phyloP scores from a whole-genome alignment of 2,888 invertebrate species.

The Gortyna flavago region DNA sequence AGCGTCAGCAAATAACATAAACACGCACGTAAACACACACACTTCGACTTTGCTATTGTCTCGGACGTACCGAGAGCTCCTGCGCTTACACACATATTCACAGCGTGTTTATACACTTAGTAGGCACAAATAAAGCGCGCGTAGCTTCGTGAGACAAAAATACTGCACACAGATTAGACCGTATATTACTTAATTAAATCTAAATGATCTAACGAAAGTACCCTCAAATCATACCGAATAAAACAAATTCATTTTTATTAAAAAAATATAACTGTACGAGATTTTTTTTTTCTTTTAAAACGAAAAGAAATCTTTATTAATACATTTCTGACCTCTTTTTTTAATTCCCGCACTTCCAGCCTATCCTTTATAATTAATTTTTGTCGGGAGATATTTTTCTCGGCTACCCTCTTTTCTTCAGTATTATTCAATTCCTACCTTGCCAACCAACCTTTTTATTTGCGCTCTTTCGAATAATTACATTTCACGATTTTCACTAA shows the following conservation, averaged over 20 bases:
- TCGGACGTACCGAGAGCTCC: no score
- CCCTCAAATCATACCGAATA: neutral
- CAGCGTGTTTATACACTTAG: no score
- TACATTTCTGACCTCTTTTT: conserved; percentile 31
- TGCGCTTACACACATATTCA: no score
- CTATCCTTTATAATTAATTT: conserved; percentile 61
- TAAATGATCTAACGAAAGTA: neutral
- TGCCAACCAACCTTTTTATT: conserved; percentile 30
- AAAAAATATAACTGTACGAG: neutral
- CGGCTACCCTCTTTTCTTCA: conserved; percentile 28
- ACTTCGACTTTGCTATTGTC: no score
- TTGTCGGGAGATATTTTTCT: conserved; percentile 39
- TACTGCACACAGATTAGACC: no score
- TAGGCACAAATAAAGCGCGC: no score
- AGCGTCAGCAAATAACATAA: no score
- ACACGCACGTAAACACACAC: no score
- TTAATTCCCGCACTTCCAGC: conserved; percentile 55
- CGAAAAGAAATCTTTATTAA: conserved; percentile 21
- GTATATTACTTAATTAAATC: neutral
- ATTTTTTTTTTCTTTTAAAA: neutral
- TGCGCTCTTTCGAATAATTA: neutral
- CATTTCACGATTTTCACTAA: conserved; percentile 17
- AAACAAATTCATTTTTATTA: neutral
- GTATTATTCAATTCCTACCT: conserved; percentile 45
- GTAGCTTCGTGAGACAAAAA: no score